Evolutionary conservation across 2,113 vertebrate genomes (phyloP), one percentile per base, ranked within the genome.

Genomic region (Forbesichthys agassizii): DNA sequence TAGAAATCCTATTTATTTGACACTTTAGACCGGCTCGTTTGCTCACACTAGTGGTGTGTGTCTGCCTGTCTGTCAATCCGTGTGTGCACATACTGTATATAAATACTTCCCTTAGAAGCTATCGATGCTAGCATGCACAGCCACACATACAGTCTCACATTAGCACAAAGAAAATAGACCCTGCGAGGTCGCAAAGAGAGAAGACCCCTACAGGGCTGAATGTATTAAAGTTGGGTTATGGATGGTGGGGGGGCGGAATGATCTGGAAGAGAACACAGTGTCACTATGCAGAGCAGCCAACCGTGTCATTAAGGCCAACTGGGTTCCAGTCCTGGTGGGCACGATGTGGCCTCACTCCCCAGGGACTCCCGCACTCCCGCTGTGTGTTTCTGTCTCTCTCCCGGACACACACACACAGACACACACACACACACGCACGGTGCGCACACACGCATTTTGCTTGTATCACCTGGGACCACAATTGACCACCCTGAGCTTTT

Each of bases 401-500:
- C 54, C 16, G 48, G 9, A 79, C 46, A 46, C 46, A 66, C 48
- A 71, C 8, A 73, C 61, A 69, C 48, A 58, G 60, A 64, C 49
- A 27, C 2, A 2, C 27, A 27, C 27, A 69, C 48, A 58, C 64
- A 64, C 49, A 27, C 2, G 27, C 27, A 27, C 27, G 27, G 27
- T 27, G 27, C 27, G 27, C 27, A 27, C 27, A 27, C 56, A 6
- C 51, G 4, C 1, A 12, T 54, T 3, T 36, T 47, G 63, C 53
- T n/a, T 68, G 51, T 46, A 66, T 77, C 69, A 61, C 81, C 77
- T 51, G 3, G 18, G 61, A 66, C 64, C 75, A 83, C 77, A 88
- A 84, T 83, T 92, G 84, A 91, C 88, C 85, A 87, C 77, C 76
- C 81, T 75, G 74, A 42, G 72, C 75, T 78, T 80, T 88, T 84